Percentiles rank a stretch among this genome's conserved stretches.
Evolutionary conservation across 2,113 vertebrate genomes (phyloP).

Genomic region (Pogonocichla stellata): DNA sequence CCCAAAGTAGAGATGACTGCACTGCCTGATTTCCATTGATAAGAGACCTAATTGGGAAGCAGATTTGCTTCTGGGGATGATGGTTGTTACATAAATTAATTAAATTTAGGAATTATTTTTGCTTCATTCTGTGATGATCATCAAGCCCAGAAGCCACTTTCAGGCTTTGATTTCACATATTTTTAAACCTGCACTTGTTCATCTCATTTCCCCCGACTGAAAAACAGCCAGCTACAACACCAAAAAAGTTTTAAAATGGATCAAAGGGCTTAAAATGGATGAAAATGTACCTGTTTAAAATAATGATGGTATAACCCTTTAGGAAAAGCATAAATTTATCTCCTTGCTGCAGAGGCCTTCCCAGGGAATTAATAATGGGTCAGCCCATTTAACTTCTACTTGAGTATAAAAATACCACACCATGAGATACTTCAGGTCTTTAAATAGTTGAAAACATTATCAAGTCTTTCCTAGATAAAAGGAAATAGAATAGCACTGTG

Average conservation of each 20-base stretch:
- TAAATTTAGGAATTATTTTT: not conserved
- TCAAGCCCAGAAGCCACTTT: not conserved
- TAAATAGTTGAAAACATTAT: not conserved
- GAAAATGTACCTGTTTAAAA: not conserved
- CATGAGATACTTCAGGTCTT: not conserved
- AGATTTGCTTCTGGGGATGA: not conserved
- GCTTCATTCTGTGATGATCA: not conserved
- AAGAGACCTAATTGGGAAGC: not conserved
- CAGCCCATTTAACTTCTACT: not conserved
- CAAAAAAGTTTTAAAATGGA: not conserved
- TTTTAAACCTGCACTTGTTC: not conserved
- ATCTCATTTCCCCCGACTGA: not conserved
- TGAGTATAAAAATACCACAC: not conserved
- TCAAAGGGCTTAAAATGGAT: not conserved
- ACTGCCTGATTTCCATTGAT: not conserved
- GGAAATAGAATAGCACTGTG: not conserved
- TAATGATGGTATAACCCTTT: not conserved
- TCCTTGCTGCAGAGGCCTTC: not conserved
- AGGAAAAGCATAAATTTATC: not conserved
- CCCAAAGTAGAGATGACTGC: not conserved
- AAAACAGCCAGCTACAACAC: not conserved
- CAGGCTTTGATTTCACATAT: not conserved
- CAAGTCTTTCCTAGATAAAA: not conserved
- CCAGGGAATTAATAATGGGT: not conserved
- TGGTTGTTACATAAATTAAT: not conserved